Evolutionary conservation across 2,113 vertebrate species (phyloP).

Genomic region (Neodontobutis hainanensis): DNA sequence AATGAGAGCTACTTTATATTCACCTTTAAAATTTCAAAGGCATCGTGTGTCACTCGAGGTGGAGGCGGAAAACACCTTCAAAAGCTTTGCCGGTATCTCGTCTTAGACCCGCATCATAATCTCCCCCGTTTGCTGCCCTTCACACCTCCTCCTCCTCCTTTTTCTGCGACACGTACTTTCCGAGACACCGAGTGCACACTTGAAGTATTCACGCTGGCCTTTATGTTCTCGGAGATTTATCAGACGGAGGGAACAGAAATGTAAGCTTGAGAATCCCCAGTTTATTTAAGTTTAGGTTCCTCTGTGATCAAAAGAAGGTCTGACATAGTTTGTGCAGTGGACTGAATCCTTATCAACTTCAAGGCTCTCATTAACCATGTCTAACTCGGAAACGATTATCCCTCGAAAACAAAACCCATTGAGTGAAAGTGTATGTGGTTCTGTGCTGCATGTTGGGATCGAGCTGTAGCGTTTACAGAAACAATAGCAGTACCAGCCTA

Average conservation of each 20-base stretch:
- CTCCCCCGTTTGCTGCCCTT: slow-evolving; percentile 34
- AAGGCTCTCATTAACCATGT: slow-evolving; percentile 38
- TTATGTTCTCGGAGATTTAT: slow-evolving; percentile 42
- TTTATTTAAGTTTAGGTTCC: slow-evolving; percentile 18
- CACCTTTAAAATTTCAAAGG: slow-evolving; percentile 52
- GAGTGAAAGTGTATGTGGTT: slow-evolving; percentile 1
- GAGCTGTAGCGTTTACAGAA: no score
- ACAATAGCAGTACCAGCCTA: no score
- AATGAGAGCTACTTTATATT: slow-evolving; percentile 38
- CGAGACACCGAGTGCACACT: slow-evolving; percentile 6
- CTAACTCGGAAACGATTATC: slow-evolving; percentile 28
- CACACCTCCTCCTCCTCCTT: slow-evolving; percentile 29
- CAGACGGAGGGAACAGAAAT: slow-evolving; percentile 14
- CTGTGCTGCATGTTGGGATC: no score
- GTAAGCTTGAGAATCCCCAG: slow-evolving; percentile 41
- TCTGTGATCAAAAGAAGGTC: slow-evolving; percentile 59
- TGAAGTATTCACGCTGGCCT: slow-evolving; percentile 38
- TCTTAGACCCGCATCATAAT: slow-evolving; percentile 38
- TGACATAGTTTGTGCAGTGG: slow-evolving; percentile 31
- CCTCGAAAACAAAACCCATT: slow-evolving; percentile 2
- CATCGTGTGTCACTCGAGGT: slow-evolving; percentile 36
- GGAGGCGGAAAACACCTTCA: slow-evolving; percentile 56
- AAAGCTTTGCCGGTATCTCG: slow-evolving; percentile 37
- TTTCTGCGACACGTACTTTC: slow-evolving; percentile 46
- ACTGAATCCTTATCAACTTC: slow-evolving; percentile 27